Evolutionary conservation across 2,797 vertebrate genomes (phyloP).

Genomic region (Euthynnus affinis): DNA sequence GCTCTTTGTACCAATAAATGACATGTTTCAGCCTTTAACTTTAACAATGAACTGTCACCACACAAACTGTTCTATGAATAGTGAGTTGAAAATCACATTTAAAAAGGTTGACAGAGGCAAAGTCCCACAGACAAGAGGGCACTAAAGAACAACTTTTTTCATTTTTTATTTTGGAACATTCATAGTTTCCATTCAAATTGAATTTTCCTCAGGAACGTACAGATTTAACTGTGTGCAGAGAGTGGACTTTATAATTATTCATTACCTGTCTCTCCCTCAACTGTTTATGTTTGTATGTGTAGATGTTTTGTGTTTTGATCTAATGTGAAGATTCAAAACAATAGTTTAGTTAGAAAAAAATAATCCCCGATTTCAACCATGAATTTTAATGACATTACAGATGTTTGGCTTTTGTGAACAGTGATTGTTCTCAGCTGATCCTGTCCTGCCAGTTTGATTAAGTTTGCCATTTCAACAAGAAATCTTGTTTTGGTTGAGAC

Average conservation of each 20-base stretch:
- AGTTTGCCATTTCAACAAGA: background rate
- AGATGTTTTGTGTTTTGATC: background rate
- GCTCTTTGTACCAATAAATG: slow-evolving; percentile 13
- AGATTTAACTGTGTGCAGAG: background rate
- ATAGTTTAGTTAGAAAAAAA: background rate
- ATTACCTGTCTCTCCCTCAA: background rate
- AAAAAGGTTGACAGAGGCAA: background rate
- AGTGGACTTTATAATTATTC: too few species aligned
- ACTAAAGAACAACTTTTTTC: background rate
- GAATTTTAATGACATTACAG: background rate
- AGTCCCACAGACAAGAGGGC: background rate
- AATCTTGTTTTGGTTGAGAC: background rate
- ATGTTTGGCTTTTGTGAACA: background rate
- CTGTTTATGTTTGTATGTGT: background rate
- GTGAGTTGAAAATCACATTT: background rate
- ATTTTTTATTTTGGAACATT: slow-evolving; percentile 25
- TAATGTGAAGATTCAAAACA: background rate
- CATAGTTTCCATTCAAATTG: background rate
- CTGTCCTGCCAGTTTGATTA: background rate
- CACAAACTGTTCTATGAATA: background rate
- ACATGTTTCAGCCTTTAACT: background rate
- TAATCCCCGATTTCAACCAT: background rate
- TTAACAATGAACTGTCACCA: slow-evolving; percentile 38
- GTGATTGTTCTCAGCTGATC: background rate
- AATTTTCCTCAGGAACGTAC: background rate